phyloP scores from a whole-genome alignment of 2,797 vertebrate species.

The Yasuhikotakia modesta region DNA sequence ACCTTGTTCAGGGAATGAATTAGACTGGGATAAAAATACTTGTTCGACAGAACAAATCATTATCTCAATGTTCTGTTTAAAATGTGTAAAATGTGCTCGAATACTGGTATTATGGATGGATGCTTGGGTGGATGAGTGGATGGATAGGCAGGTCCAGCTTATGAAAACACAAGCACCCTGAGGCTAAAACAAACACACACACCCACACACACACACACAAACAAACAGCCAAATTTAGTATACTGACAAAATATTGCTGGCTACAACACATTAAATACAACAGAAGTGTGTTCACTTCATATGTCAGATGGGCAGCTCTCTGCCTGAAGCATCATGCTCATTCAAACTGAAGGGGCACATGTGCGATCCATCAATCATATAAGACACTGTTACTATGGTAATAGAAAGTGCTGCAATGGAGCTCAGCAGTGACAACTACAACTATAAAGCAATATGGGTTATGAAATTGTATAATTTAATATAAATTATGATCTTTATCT shows the following conservation, averaged over 20 bases:
- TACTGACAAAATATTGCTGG: background rate
- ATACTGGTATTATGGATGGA: no score
- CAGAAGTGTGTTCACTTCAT: background rate
- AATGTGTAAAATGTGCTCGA: no score
- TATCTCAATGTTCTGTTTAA: no score
- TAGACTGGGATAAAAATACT: no score
- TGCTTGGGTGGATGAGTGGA: no score
- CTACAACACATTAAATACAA: background rate
- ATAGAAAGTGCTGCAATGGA: background rate
- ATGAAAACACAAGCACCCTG: no score
- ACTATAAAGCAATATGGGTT: background rate
- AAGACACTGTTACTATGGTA: constrained; percentile 6
- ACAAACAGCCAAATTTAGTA: no score
- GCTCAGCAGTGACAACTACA: background rate
- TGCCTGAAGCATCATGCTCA: background rate
- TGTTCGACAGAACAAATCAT: no score
- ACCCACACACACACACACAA: no score
- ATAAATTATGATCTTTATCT: background rate
- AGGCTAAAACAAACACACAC: no score
- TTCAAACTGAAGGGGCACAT: background rate
- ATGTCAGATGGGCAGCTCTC: background rate
- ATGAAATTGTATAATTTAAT: background rate
- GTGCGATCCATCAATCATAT: constrained; percentile 1
- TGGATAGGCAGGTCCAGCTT: no score
- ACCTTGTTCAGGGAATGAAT: no score